These are phyloP conservation scores for Oeneis ivallda DNA, from an alignment of 2,888 invertebrate genomes.

Conservation along the genomic window DNA sequence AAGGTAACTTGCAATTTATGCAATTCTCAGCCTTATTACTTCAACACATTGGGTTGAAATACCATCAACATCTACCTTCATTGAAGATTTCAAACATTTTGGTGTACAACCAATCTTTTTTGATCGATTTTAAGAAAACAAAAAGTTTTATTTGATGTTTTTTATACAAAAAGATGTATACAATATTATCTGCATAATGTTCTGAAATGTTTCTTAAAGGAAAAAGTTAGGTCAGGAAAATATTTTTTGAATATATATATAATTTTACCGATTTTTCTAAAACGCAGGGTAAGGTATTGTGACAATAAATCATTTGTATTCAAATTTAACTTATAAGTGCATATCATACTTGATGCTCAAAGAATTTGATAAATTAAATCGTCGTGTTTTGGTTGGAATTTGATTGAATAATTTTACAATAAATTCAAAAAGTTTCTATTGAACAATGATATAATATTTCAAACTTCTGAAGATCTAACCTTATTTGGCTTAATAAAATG, in stretches of 20 bases:
- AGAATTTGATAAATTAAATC: neutral
- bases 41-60: neutral
- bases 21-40: neutral
- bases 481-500: neutral
- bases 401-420: too few species aligned
- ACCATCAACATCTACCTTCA: neutral
- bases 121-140: neutral
- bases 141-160: neutral
- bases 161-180: neutral
- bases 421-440: too few species aligned
- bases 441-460: too few species aligned
- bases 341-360: neutral
- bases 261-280: neutral
- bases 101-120: neutral
- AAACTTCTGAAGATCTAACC: neutral
- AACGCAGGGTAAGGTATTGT: neutral
- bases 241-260: neutral
- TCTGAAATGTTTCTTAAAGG: neutral
- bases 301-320: neutral
- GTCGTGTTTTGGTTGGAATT: too few species aligned
- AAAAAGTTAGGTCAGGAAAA: neutral
- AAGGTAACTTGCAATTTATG: constrained; percentile 37
- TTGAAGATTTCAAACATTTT: constrained; percentile 10
- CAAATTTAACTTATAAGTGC: too few species aligned
- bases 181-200: constrained; percentile 9